Evolutionary conservation across 2,113 vertebrate species (phyloP), one percentile per base, ranked within the genome.

Genomic region (Tychaedon coryphoeus): DNA sequence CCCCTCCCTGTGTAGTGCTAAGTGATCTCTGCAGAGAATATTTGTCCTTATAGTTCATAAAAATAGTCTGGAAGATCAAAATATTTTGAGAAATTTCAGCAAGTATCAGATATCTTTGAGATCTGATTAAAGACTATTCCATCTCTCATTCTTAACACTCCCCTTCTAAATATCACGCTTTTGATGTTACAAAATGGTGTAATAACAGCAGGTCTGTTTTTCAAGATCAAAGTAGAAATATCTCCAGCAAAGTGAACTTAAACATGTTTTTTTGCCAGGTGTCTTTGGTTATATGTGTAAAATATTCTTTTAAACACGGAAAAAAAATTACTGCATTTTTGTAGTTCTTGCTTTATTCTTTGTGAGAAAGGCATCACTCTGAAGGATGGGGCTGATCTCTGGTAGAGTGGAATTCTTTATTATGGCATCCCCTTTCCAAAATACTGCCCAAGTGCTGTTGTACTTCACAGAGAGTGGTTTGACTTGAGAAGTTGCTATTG

Each of bases 41-140:
- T 95, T 95, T 95, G 62, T 79, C 51, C 85, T 90, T 77, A 60
- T 5, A 12, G 85, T 78, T 95, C 81, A 74, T 94, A 80, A 95
- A 96, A 96, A 96, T 90, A 96, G 51, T 48, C 71, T 73, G 43
- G 43, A 80, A 88, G 78, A 94, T 66, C 19, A 86, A 95, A 97
- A 94, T 97, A 96, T 96, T 96, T 96, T 96, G 88, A 92, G 67
- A 72, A 73, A 77, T 74, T 58, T 89, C 56, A 42, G 36, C 71
- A 73, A 80, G 94, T 77, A 61, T 94, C 92, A 53, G 64, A 53
- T 97, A 67, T 77, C 93, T 84, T 95, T 77, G 79, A 71, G 79
- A 71, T 80, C 58, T 90, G 54, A 57, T 78, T 89, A 71, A 94
- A 86, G 74, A 62, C 34, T 90, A 73, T 81, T 91, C 77, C 50